Conservation (phyloP, 2,113 vertebrate genomes). For the Scalopus aquaticus region DNA sequence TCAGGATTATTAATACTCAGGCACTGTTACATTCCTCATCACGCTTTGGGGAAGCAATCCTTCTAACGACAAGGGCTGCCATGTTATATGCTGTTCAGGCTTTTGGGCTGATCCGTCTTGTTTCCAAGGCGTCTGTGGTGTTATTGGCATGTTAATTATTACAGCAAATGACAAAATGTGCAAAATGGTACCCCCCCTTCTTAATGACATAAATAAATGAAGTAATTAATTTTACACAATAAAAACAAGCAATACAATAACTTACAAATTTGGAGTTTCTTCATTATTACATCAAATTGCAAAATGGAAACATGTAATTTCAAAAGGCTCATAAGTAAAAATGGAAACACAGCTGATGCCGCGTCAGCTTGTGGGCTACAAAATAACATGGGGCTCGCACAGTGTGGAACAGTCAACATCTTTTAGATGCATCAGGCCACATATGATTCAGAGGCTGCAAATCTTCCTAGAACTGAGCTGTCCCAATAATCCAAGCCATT, state of each 20-base stretch:
- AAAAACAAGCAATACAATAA: constrained; percentile 91
- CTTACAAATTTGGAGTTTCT: constrained; percentile 88
- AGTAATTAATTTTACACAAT: constrained; percentile 91
- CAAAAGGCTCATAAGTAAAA: constrained; percentile 89
- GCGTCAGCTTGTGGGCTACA: constrained; percentile 84
- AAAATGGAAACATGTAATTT: constrained; percentile 91
- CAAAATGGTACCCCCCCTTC: constrained; percentile 85
- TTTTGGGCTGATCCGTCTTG: constrained; percentile 72
- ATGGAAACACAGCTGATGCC: constrained; percentile 91
- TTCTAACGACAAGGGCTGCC: constrained; percentile 79
- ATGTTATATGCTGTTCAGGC: constrained; percentile 74
- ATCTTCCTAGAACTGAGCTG: not conserved
- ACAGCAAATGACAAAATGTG: constrained; percentile 87
- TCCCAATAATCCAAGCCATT: not conserved
- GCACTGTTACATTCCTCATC: constrained; percentile 86
- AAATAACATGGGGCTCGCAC: constrained; percentile 77
- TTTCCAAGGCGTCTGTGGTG: constrained; percentile 81
- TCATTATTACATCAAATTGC: constrained; percentile 90
- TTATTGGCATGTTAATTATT: constrained; percentile 89
- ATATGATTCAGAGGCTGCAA: constrained; percentile 68
- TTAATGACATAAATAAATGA: constrained; percentile 90
- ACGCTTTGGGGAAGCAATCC: constrained; percentile 77
- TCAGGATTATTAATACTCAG: constrained; percentile 88
- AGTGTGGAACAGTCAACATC: constrained; percentile 76
- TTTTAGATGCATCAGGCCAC: constrained; percentile 75